These are phyloP conservation scores for Marasmarcha lunaedactyla DNA, from an alignment of 2,888 invertebrate genomes.

Conservation along the genomic window DNA sequence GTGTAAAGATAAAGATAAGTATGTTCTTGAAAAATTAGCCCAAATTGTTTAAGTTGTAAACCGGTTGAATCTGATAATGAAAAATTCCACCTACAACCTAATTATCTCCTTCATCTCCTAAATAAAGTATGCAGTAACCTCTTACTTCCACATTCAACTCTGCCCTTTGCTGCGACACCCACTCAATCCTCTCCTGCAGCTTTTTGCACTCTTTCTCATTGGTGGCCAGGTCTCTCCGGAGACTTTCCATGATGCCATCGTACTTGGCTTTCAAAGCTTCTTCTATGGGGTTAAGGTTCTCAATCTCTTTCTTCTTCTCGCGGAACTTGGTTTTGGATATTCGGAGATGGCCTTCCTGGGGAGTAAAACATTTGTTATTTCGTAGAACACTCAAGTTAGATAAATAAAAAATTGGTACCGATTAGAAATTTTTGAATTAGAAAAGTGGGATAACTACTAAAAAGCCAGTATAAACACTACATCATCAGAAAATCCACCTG, in stretches of 20 bases:
- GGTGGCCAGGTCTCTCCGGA: slow-evolving; percentile 34
- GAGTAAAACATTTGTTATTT: background rate
- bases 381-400: background rate
- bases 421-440: background rate
- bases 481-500: too few species aligned
- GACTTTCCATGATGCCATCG: slow-evolving; percentile 44
- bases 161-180: slow-evolving; percentile 48
- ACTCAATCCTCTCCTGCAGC: slow-evolving; percentile 57
- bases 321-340: slow-evolving; percentile 54
- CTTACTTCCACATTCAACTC: slow-evolving; percentile 51
- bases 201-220: slow-evolving; percentile 55
- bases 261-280: slow-evolving; percentile 39
- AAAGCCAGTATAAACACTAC: too few species aligned
- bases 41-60: too few species aligned
- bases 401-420: too few species aligned
- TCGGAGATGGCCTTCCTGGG: slow-evolving; percentile 50
- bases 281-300: slow-evolving; percentile 52
- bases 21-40: too few species aligned
- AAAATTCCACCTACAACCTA: too few species aligned
- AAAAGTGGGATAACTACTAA: too few species aligned
- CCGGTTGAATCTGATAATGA: too few species aligned
- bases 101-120: too few species aligned
- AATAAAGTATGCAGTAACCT: too few species aligned
- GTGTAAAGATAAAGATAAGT: too few species aligned
- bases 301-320: slow-evolving; percentile 54